These are phyloP conservation scores for Plutella xylostella DNA, from an alignment of 2,888 invertebrate genomes.

Conservation along the genomic window DNA sequence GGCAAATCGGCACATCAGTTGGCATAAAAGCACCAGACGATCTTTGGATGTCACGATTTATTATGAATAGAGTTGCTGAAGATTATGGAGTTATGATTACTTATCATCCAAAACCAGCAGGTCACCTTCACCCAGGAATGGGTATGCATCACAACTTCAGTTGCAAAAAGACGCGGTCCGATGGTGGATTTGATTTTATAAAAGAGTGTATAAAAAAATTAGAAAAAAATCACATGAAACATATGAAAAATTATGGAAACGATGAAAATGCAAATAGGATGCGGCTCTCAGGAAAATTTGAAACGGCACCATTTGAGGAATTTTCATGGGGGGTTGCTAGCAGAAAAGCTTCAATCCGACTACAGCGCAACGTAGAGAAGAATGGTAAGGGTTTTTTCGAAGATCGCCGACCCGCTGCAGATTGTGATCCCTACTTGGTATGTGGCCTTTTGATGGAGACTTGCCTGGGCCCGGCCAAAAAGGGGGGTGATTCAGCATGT, in stretches of 20 bases:
- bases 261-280: slow-evolving; percentile 94
- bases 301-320: slow-evolving; percentile 94
- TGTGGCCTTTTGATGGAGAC: slow-evolving; percentile 65
- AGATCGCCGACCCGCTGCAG: slow-evolving; percentile 91
- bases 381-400: slow-evolving; percentile 93
- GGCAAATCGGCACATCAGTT: slow-evolving; percentile 89
- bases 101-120: slow-evolving; percentile 80
- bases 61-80: slow-evolving; percentile 86
- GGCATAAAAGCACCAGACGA: slow-evolving; percentile 88
- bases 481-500: neutral
- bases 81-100: slow-evolving; percentile 82
- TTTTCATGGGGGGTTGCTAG: slow-evolving; percentile 92
- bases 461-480: slow-evolving; percentile 28
- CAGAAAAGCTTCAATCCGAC: slow-evolving; percentile 91
- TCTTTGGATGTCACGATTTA: slow-evolving; percentile 87
- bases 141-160: slow-evolving; percentile 95
- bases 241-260: slow-evolving; percentile 92
- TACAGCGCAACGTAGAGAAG: slow-evolving; percentile 88
- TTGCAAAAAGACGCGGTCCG: slow-evolving; percentile 83
- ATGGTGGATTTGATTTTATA: slow-evolving; percentile 80
- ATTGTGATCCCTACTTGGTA: slow-evolving; percentile 86
- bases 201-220: slow-evolving; percentile 92
- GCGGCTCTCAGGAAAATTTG: slow-evolving; percentile 92
- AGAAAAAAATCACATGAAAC: slow-evolving; percentile 87
- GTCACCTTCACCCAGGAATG: slow-evolving; percentile 87